Percentiles rank a stretch among this genome's conserved stretches.
phyloP scores from a whole-genome alignment of 2,113 vertebrate species.

The Aplodontia rufa region DNA sequence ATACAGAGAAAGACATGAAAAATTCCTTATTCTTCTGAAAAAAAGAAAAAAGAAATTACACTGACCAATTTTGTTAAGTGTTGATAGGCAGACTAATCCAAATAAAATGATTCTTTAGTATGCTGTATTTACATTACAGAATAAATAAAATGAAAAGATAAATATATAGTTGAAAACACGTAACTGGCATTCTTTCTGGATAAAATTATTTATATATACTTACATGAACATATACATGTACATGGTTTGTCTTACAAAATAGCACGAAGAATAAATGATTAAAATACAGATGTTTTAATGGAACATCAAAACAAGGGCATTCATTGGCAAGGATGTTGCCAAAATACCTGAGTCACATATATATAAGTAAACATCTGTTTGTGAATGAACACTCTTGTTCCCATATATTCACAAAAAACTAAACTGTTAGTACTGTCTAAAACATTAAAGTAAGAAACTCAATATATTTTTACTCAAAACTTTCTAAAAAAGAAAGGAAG shows the following conservation, averaged over 20 bases:
- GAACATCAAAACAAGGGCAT: not conserved
- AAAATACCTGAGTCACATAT: not conserved
- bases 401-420: not conserved
- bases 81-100: not conserved
- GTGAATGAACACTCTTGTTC: not conserved
- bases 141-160: not conserved
- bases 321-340: not conserved
- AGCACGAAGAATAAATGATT: conserved; percentile 10
- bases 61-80: not conserved
- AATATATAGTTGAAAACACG: not conserved
- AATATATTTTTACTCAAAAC: conserved; percentile 16
- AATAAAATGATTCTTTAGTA: not conserved
- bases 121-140: not conserved
- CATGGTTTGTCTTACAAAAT: not conserved
- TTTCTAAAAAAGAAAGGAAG: not conserved
- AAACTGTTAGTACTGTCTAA: not conserved
- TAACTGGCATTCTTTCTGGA: not conserved
- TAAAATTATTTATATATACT: not conserved
- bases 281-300: not conserved
- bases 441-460: not conserved
- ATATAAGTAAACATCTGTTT: not conserved
- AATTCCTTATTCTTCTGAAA: not conserved
- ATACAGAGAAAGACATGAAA: not conserved
- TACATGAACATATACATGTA: not conserved
- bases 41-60: conserved; percentile 18